Evolutionary conservation across 2,113 vertebrate species (phyloP).

Genomic region (Panthera uncia): DNA sequence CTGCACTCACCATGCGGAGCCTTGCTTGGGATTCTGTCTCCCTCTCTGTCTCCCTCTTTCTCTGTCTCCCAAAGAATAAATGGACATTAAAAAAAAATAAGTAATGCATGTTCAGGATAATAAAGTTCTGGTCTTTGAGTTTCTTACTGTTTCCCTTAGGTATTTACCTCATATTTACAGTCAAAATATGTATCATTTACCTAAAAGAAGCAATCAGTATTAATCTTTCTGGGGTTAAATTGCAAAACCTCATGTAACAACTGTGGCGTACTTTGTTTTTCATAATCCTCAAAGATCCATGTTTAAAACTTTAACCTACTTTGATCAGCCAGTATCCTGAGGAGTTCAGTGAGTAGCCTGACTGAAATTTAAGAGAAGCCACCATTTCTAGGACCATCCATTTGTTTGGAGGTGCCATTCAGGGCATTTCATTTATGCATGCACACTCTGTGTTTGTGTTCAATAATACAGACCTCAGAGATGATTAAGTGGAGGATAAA

Average conservation of each 20-base stretch:
- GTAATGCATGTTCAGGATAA: neutral
- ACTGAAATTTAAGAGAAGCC: neutral
- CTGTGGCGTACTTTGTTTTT: neutral
- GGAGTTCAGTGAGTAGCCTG: too few relatives aligned
- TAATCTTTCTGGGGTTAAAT: neutral
- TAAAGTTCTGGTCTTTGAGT: neutral
- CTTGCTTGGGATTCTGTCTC: too few relatives aligned
- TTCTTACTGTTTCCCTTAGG: neutral
- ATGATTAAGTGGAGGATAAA: neutral
- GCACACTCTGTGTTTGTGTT: neutral
- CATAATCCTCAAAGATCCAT: neutral
- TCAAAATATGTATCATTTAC: neutral
- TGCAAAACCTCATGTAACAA: neutral
- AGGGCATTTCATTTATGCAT: neutral
- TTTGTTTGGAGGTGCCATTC: neutral
- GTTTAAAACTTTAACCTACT: neutral
- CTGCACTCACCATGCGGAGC: too few relatives aligned
- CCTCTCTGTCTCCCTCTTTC: too few relatives aligned
- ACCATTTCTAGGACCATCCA: neutral
- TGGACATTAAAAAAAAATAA: neutral
- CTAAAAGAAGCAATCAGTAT: neutral
- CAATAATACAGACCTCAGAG: neutral
- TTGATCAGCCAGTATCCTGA: neutral
- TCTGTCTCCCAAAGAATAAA: too few relatives aligned
- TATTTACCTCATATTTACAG: neutral